Evolutionary conservation across 1,140 invertebrate species (phyloP).

Genomic region (Pissodes strobi): DNA sequence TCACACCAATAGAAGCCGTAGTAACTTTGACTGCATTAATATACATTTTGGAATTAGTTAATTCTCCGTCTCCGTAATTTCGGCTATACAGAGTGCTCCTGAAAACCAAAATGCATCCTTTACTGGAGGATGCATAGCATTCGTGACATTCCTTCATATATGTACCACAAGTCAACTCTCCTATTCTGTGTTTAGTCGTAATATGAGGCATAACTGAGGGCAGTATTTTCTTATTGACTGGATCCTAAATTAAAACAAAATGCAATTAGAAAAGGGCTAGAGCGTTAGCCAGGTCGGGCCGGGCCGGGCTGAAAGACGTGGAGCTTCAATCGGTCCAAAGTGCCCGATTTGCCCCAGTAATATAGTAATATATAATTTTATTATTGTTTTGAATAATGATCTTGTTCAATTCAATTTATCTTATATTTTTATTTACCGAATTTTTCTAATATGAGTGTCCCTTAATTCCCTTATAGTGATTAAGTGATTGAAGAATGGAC

Average conservation of each 20-base stretch:
- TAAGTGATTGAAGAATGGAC: too few species aligned
- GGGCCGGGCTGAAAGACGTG: too few species aligned
- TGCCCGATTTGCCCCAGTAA: too few species aligned
- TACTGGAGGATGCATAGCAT: slow-evolving; percentile 35
- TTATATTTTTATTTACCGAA: too few species aligned
- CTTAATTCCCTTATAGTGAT: too few species aligned
- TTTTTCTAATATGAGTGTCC: too few species aligned
- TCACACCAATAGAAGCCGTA: background rate
- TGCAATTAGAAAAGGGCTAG: too few species aligned
- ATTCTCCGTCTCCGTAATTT: slow-evolving; percentile 34
- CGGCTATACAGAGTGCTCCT: slow-evolving; percentile 44
- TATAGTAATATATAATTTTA: too few species aligned
- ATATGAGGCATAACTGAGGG: slow-evolving; percentile 31
- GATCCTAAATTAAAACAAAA: slow-evolving; percentile 28
- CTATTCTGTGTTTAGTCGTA: slow-evolving; percentile 35
- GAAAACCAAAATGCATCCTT: slow-evolving; percentile 46
- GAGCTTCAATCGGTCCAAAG: too few species aligned
- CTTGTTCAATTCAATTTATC: too few species aligned
- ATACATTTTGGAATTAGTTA: slow-evolving; percentile 42
- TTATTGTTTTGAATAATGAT: too few species aligned
- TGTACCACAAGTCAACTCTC: slow-evolving; percentile 40
- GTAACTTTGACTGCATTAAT: slow-evolving; percentile 49
- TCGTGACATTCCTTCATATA: slow-evolving; percentile 46
- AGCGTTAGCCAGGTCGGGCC: too few species aligned
- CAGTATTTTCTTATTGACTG: slow-evolving; percentile 21